Percentiles rank a stretch among this genome's conserved stretches.
Evolutionary conservation across 2,888 invertebrate genomes (phyloP).

Genomic region (Scaptodrosophila latifasciaeformis): DNA sequence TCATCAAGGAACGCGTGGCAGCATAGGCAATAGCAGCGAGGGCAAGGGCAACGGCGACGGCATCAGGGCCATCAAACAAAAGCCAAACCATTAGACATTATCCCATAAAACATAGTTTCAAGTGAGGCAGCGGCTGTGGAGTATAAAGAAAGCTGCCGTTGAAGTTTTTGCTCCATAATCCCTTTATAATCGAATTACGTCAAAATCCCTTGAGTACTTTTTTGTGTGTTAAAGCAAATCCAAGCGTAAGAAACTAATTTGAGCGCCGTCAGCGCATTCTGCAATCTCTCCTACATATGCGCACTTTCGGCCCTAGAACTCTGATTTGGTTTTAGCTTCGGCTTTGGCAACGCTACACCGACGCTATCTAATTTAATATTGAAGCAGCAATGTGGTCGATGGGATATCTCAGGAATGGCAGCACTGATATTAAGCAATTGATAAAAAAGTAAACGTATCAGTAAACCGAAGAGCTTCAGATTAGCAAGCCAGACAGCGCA

Average conservation of each 20-base stretch:
- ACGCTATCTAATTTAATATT: conserved; percentile 42
- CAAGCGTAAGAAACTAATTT: conserved; percentile 68
- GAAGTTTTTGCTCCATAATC: conserved; percentile 51
- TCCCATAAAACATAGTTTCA: conserved; percentile 15
- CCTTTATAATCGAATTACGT: conserved; percentile 66
- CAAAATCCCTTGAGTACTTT: conserved; percentile 56
- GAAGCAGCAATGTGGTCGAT: conserved; percentile 8
- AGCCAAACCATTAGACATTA: conserved; percentile 43
- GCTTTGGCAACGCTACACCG: not conserved
- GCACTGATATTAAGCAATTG: conserved; percentile 55
- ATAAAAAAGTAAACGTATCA: conserved; percentile 52
- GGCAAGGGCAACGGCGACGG: too few relatives aligned
- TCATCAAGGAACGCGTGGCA: conserved; percentile 54
- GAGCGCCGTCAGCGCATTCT: conserved; percentile 32
- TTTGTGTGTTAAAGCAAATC: conserved; percentile 53
- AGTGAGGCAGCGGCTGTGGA: not conserved
- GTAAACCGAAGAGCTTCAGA: conserved; percentile 54
- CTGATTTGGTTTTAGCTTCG: too few relatives aligned
- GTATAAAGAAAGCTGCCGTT: conserved; percentile 17
- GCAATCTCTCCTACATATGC: conserved; percentile 51
- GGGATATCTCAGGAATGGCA: conserved; percentile 54
- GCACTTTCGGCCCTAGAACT: conserved; percentile 40
- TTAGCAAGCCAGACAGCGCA: conserved; percentile 28
- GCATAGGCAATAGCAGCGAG: too few relatives aligned
- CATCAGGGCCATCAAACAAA: conserved; percentile 27